phyloP scores from a whole-genome alignment of 2,113 vertebrate species.

The Pardalotus punctatus region DNA sequence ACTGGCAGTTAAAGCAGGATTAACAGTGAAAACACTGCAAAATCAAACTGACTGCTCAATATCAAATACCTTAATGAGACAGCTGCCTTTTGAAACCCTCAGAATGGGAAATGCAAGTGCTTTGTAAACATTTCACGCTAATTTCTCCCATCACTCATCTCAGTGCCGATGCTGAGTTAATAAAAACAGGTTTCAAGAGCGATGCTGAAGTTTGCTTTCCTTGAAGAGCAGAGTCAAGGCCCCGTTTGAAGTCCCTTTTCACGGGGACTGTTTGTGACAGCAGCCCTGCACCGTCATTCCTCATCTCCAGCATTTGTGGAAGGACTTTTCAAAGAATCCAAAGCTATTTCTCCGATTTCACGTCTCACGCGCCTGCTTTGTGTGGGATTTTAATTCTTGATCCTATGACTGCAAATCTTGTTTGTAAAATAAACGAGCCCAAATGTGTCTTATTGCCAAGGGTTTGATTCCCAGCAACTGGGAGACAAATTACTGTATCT shows the following conservation, averaged over 20 bases:
- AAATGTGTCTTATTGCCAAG: neutral
- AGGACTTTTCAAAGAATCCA: neutral
- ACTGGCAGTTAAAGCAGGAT: neutral
- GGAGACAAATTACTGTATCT: neutral
- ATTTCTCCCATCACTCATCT: constrained; percentile 6
- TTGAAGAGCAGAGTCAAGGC: neutral
- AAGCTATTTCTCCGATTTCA: neutral
- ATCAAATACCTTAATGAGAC: neutral
- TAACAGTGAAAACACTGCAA: neutral
- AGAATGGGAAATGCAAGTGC: neutral
- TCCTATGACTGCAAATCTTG: neutral
- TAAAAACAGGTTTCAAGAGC: neutral
- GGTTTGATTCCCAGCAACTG: neutral
- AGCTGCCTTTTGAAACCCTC: neutral
- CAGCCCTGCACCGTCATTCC: neutral
- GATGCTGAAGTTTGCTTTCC: neutral
- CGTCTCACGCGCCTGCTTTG: neutral
- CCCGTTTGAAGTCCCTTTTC: neutral
- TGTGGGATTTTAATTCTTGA: constrained; percentile 3
- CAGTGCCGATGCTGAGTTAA: neutral
- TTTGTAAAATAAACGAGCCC: neutral
- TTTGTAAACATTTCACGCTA: neutral
- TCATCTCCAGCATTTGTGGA: neutral
- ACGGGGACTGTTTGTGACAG: neutral
- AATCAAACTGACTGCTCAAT: neutral